Evolutionary conservation across 2,888 invertebrate genomes (phyloP), one percentile per base, ranked within the genome.

Genomic region (Melolontha melolontha): DNA sequence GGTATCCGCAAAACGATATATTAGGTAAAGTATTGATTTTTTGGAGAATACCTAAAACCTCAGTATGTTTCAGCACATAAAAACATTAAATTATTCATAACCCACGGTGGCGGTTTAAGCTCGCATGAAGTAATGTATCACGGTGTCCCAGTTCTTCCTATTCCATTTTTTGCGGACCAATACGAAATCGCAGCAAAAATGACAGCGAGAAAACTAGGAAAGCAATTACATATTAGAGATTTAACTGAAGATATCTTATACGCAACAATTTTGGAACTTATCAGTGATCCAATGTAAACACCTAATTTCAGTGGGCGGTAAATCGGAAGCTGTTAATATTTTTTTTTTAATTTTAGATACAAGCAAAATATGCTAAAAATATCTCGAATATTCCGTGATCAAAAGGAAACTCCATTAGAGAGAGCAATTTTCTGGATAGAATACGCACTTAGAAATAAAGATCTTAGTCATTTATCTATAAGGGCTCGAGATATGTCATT

Each of bases 131-230:
- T 75, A 0, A 70, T 75, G 10, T 74, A 74, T 52, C 73, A 73
- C 40, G 76, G 75, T 5, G 71, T 75, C 4, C 78, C 78, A 22
- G 40, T 75, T 10, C 51, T 78, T 1, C 71, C 76, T 4, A 75
- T 82, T 2, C 82, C 82, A 5, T 72, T 81, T 27, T 77, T 76
- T 55, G 68, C 72, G 0, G 82, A 82, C 68, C 81, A 82, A 66
- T 66, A 73, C 14, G 64, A 73, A 16, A 82, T 80, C 67, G 74
- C 78, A 51, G 63, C 64, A 11, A 78, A 77, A 66, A 74, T 80
- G 4, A 74, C 73, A 42, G 62, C 72, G 1, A 71, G 73, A 14
- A 79, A 78, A 14, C 68, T 75, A 27, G 79, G 75, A 6, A 44
- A 71, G 8, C 69, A 44, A 7, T 41, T 79, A 16, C 71, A 75